Evolutionary conservation across 1,140 invertebrate genomes (phyloP), one percentile per base, ranked within the genome.

Genomic region (Cotesia typhae): DNA sequence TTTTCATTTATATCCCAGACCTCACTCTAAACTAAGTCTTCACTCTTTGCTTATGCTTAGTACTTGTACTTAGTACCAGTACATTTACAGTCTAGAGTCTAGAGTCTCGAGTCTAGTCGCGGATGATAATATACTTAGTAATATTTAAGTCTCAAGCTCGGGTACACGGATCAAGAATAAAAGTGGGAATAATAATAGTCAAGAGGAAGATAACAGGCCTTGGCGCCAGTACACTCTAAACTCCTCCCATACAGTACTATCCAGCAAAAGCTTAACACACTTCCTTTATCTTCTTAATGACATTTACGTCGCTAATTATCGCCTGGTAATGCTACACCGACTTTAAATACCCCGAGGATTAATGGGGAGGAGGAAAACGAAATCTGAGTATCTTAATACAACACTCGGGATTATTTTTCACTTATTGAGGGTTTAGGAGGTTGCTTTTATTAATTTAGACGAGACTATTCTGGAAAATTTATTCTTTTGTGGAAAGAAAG

Each of bases 241-340:
- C 67, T 69, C 59, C 12, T 17, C 36, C 41, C 67, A 69, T 38
- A 28, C 28, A 28, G 28, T 28, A 47, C 67, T 37, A 38, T 60
- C 6, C 17, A 5, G 20, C 57, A 28, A 20, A 14, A 69, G 57
- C 67, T 69, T 41, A 69, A 69, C 67, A 69, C 67, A 69, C 67
- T 69, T 69, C 59, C 67, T 60, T 69, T 69, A 69, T 69, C 67
- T 59, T 47, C 67, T 69, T 69, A 69, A 69, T 57, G 67, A 69
- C 67, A 69, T 69, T 69, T 69, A 69, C 67, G 67, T 53, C 67
- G 67, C 55, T 69, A 69, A 69, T 69, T 69, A 69, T 69, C 67
- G 67, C 67, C 57, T 7, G 36, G 36, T 28, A 38, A 57, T 38
- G 10, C 37, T 69, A 14, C 20, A 60, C 67, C 7, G 53, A 59